Conservation (phyloP, 2,113 vertebrate species). For the Corythoichthys haematopterus region DNA sequence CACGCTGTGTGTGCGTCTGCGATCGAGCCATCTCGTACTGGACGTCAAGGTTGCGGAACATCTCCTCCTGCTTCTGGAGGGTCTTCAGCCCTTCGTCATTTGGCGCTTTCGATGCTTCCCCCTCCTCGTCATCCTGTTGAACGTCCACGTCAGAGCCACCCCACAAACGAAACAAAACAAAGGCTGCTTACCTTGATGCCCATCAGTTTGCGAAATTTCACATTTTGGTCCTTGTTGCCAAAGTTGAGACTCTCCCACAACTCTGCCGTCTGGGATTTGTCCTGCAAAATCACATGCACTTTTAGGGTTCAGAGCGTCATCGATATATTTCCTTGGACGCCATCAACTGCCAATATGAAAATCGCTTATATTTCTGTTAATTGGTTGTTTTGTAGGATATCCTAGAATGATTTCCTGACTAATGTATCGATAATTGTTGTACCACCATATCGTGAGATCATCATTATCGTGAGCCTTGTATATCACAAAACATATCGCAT, state of each 20-base stretch:
- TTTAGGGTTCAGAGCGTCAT: too few species aligned
- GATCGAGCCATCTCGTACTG: slow-evolving; percentile 98
- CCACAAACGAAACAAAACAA: not conserved
- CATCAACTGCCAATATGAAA: too few species aligned
- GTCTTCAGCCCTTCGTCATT: slow-evolving; percentile 91
- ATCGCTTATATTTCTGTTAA: too few species aligned
- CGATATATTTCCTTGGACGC: too few species aligned
- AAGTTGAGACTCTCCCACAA: slow-evolving; percentile 98
- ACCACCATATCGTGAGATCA: too few species aligned
- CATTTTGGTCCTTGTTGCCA: slow-evolving; percentile 99
- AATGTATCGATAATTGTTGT: too few species aligned
- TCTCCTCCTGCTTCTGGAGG: slow-evolving; percentile 95
- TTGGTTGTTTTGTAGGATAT: too few species aligned
- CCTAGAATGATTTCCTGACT: too few species aligned
- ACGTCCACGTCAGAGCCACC: too few species aligned
- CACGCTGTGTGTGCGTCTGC: slow-evolving; percentile 95
- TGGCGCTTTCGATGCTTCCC: slow-evolving; percentile 74
- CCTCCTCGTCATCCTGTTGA: slow-evolving; percentile 83
- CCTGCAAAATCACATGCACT: slow-evolving; percentile 64
- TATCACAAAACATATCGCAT: too few species aligned
- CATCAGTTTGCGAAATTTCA: slow-evolving; percentile 98
- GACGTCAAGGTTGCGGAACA: slow-evolving; percentile 94
- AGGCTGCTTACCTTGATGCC: slow-evolving; percentile 86
- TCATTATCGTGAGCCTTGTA: too few species aligned
- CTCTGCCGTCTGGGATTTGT: slow-evolving; percentile 95